Conservation (phyloP, 2,888 invertebrate genomes). For the Calameuta pallipes region DNA sequence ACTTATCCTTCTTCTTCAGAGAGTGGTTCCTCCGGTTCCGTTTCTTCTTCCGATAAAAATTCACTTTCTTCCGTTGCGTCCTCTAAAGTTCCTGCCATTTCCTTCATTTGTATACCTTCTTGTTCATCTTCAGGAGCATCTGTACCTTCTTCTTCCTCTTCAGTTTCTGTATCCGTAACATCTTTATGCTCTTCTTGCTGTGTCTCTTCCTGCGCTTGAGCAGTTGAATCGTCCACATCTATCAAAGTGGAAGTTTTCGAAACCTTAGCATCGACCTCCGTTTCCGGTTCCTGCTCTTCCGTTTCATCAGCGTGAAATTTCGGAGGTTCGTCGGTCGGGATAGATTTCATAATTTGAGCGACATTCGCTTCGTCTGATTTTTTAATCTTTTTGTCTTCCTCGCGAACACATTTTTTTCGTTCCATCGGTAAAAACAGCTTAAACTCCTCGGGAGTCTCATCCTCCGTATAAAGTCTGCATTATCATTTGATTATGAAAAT, state of each 20-base stretch:
- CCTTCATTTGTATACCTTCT: slow-evolving; percentile 20
- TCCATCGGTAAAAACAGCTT: slow-evolving; percentile 94
- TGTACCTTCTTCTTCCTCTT: slow-evolving; percentile 5
- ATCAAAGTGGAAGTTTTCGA: background rate
- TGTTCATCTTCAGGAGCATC: slow-evolving; percentile 18
- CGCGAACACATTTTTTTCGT: slow-evolving; percentile 16
- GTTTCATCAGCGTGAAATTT: background rate
- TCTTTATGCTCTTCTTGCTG: background rate
- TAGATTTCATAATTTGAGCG: slow-evolving; percentile 7
- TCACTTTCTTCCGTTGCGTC: slow-evolving; percentile 15
- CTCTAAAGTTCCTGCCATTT: slow-evolving; percentile 11
- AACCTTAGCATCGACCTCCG: background rate
- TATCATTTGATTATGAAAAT: background rate
- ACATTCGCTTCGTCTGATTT: background rate
- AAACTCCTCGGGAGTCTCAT: slow-evolving; percentile 94
- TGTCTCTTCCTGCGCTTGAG: background rate
- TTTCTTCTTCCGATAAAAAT: background rate
- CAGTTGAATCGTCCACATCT: background rate
- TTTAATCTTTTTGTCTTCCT: slow-evolving; percentile 7
- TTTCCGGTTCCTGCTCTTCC: background rate
- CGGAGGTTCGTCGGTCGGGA: slow-evolving; percentile 22
- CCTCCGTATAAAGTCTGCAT: slow-evolving; percentile 88
- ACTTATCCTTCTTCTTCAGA: background rate
- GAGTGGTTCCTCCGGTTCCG: background rate
- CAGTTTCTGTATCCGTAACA: slow-evolving; percentile 1